phyloP scores from a whole-genome alignment of 2,113 vertebrate genomes.

The Anas platyrhynchos region DNA sequence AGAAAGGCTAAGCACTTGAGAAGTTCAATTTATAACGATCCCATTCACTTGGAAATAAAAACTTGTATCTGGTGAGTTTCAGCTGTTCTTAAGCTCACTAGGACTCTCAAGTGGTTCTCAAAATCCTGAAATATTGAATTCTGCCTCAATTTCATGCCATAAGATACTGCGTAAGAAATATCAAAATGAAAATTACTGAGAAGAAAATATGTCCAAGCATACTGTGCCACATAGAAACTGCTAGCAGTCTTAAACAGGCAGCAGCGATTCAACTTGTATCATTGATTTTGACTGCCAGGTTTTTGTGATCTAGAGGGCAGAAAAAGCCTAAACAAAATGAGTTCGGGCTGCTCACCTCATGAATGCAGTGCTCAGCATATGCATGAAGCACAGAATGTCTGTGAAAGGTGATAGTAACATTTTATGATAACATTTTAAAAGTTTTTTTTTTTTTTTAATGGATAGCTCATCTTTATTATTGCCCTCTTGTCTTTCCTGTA shows the following conservation, averaged over 20 bases:
- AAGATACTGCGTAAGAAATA: neutral
- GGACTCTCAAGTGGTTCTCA: neutral
- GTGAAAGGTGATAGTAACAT: neutral
- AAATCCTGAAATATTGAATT: slow-evolving; percentile 36
- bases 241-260: slow-evolving; percentile 67
- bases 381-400: neutral
- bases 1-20: neutral
- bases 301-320: neutral
- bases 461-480: neutral
- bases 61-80: neutral
- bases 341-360: neutral
- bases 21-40: slow-evolving; percentile 14
- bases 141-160: neutral
- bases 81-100: neutral
- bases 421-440: neutral
- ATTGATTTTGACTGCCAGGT: neutral
- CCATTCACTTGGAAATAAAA: neutral
- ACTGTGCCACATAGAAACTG: slow-evolving; percentile 52
- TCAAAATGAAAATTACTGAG: neutral
- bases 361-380: neutral
- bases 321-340: neutral
- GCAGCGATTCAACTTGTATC: slow-evolving; percentile 35
- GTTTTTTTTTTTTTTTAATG: neutral
- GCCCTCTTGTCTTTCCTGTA: neutral
- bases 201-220: slow-evolving; percentile 35